Evolutionary conservation across 2,113 vertebrate genomes (phyloP), one percentile per base, ranked within the genome.

Genomic region (Alectura lathami): DNA sequence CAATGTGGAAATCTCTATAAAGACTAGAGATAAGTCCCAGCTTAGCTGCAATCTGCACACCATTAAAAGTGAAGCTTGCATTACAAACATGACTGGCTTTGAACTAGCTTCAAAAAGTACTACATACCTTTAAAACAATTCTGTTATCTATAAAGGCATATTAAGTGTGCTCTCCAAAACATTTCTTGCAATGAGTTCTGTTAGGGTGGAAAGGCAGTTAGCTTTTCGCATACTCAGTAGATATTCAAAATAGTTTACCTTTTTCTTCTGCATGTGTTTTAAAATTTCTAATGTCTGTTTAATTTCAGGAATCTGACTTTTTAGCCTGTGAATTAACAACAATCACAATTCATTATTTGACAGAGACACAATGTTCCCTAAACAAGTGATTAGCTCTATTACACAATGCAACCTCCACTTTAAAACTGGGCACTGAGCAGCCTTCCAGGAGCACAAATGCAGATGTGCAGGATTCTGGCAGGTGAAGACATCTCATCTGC

Each of bases 241-340:
- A 72, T 95, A 95, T 91, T 82, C 94, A 96, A 97, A 96, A 95
- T 81, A 53, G 94, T 96, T 93, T 97, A 99, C 99, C 98, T 99
- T 99, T 96, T 99, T 99, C 98, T 99, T 99, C 98, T 99, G 99
- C 99, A 99, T 99, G 97, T 99, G 98, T 95, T 98, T 98, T 90
- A 99, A 98, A 97, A 99, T 99, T 98, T 99, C 99, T 98, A 99
- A 98, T 42, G 99, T 99, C 97, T 99, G 99, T 97, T 99, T 99
- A 97, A 99, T 99, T 98, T 99, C 99, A 87, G 99, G 99, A 96
- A 99, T 99, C 98, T 99, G 99, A 96, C 96, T 98, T 98, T 99
- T 99, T 98, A 99, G 98, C 97, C 99, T 99, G 90, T 87, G 94
- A 95, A 92, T 89, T 91, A 98, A 91, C 94, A 94, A 96, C 93